Base-by-base conservation (phyloP, 2,113 vertebrate species). In the Coracopsis vasa region DNA sequence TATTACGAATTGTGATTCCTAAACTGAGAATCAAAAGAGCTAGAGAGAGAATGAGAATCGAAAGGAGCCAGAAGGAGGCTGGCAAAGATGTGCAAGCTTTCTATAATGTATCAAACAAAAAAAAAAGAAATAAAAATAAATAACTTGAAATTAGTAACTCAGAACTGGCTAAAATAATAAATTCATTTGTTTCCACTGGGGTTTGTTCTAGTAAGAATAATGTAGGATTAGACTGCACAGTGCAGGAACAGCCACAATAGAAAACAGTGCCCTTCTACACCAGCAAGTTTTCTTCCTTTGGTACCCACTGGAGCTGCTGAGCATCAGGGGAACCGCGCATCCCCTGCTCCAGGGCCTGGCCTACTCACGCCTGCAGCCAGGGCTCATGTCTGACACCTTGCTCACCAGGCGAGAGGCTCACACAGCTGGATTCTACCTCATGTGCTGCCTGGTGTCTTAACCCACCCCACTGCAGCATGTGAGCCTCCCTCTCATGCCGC, bases 331-430 rank as follows among this genome's bases (percentile, higher is more conserved):
- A 23, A 23, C 13, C 2, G 9, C 1, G 2, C n/a, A n/a, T 44
- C 8, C 19, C 23, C 54, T 35, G 25, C 6, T 13, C 0, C 0
- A 14, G 39, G 19, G 2, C 61, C 47, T 0, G 0, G 42, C 29
- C 35, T 62, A 53, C 67, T 62, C 54, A 11, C 1, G 4, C 31
- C 47, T 16, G 31, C 62, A 64, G 69, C 25, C 53, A 7, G 44
- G 33, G 74, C 56, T 44, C 13, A 18, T 3, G 2, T 6, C 62
- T 41, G 31, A 6, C 3, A 1, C 61, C 70, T 44, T 19, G 23
- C 35, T 60, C 18, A 2, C 12, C 69, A 23, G 39, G 28, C 10
- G 1, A 0, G 6, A 41, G 60, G 72, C 44, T 87, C 61, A 6
- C 18, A 2, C 4, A 8, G 45, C 28, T 8, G 44, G 39, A 23